A percentile compares a stretch with the other conserved stretches of the same genome.
Evolutionary conservation across 2,113 vertebrate species (phyloP).

Genomic region (Corythaeola cristata): DNA sequence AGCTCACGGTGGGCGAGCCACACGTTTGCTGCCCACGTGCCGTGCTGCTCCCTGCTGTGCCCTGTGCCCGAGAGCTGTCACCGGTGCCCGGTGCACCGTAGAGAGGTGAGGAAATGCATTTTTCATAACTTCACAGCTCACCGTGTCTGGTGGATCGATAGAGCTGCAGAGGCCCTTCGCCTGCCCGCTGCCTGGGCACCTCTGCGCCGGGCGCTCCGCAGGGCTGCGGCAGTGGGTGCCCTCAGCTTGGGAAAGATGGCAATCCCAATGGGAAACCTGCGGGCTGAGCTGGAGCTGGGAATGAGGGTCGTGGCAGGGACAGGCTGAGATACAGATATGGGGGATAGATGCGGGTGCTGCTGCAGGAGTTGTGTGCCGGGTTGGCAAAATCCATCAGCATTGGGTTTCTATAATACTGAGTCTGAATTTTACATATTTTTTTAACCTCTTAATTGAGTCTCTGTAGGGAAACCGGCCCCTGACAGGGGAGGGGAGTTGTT

Average conservation of each 20-base stretch:
- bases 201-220: not conserved
- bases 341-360: not conserved
- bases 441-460: not conserved
- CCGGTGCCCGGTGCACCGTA: accelerated
- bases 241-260: accelerated
- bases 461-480: not conserved
- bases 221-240: accelerated
- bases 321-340: not conserved
- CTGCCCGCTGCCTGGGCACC: accelerated
- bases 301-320: not conserved
- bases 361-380: not conserved
- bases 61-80: not conserved
- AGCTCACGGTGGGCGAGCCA: accelerated
- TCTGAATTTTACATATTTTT: not conserved
- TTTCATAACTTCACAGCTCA: not conserved
- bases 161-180: not conserved
- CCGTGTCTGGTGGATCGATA: accelerated
- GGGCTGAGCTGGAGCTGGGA: not conserved
- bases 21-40: accelerated
- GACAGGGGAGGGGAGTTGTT: not conserved
- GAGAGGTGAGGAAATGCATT: constrained; percentile 1
- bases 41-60: not conserved
- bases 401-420: not conserved
- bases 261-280: accelerated
- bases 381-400: not conserved